phyloP scores from a whole-genome alignment of 1,140 invertebrate species.

The Drosophila santomea region DNA sequence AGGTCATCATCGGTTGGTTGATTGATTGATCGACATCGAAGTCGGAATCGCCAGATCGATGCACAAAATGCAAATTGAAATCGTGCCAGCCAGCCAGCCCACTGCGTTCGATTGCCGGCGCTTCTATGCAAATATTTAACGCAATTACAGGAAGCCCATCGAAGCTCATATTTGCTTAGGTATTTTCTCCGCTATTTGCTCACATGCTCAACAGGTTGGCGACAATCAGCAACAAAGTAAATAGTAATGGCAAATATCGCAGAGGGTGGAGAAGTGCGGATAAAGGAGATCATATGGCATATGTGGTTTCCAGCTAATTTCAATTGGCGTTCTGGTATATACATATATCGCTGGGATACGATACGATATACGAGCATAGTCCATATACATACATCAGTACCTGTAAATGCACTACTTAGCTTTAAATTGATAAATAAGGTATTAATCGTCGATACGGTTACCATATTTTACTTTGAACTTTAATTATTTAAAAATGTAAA shows the following conservation, averaged over 20 bases:
- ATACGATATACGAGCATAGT: background rate
- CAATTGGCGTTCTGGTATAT: conserved; percentile 36
- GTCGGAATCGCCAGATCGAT: conserved; percentile 20
- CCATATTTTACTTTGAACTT: too few relatives aligned
- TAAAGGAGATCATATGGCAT: conserved; percentile 23
- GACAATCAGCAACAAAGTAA: conserved; percentile 21
- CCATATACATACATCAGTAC: background rate
- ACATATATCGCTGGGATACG: conserved; percentile 40
- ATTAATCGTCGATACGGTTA: too few relatives aligned
- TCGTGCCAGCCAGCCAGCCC: conserved; percentile 57
- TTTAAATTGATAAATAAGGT: too few relatives aligned
- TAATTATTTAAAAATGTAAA: too few relatives aligned
- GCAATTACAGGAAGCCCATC: conserved; percentile 51
- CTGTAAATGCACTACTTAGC: too few relatives aligned
- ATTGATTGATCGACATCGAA: conserved; percentile 57
- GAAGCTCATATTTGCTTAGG: conserved; percentile 27
- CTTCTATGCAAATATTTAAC: conserved; percentile 66
- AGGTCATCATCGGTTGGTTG: conserved; percentile 46
- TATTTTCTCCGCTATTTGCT: conserved; percentile 41
- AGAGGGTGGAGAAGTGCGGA: background rate
- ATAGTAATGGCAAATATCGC: conserved; percentile 20
- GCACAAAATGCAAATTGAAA: conserved; percentile 61
- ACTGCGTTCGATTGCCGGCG: conserved; percentile 1
- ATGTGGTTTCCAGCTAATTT: conserved; percentile 15
- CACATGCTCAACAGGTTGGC: conserved; percentile 54